Evolutionary conservation across 2,797 vertebrate species (phyloP), one percentile per base, ranked within the genome.

Genomic region (Micromesistius poutassou): DNA sequence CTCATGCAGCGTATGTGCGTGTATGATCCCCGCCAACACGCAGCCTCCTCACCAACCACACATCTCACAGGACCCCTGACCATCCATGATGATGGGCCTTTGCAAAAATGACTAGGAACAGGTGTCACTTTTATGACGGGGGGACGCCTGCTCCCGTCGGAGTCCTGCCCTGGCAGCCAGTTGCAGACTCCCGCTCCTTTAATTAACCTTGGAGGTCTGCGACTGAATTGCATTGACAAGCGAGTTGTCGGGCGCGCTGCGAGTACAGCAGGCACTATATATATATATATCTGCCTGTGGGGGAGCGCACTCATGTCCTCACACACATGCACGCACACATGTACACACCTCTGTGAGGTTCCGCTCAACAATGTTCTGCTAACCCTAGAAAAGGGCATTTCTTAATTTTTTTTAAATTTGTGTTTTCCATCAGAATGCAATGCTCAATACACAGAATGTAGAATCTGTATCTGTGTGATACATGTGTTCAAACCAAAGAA

Each of bases 61-160:
- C 46, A 62, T 2, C 55, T 62, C 22, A 25, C 22, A 62, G 55
- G 55, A 25, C 22, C 19, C 55, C 14, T 22, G 55, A 5, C 22
- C 55, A 25, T n/a, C n/a, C 55, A 8, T 8, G 22, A 62, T 62
- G 55, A 62, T 62, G 55, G 55, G 46, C 46, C n/a, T 62, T 25
- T 62, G 55, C 55, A 19, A 83, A 91, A 91, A 88, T 89, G 86
- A 82, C 85, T 92, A 86, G 30, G 85, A 92, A 86, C 89, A 89
- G 86, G 89, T 94, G 92, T 91, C 90, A 91, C 88, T 93, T 93
- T 92, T 91, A 93, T 92, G 90, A 91, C 79, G 79, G 82, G 40
- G 62, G 62, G 62, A n/a, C 2, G 7, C 22, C 36, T 83, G 76
- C 84, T 82, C 87, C 82, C 25, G 40, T 84, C 80, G 75, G 77